Evolutionary conservation across 2,113 vertebrate species (phyloP).

Genomic region (Pituophis catenifer): DNA sequence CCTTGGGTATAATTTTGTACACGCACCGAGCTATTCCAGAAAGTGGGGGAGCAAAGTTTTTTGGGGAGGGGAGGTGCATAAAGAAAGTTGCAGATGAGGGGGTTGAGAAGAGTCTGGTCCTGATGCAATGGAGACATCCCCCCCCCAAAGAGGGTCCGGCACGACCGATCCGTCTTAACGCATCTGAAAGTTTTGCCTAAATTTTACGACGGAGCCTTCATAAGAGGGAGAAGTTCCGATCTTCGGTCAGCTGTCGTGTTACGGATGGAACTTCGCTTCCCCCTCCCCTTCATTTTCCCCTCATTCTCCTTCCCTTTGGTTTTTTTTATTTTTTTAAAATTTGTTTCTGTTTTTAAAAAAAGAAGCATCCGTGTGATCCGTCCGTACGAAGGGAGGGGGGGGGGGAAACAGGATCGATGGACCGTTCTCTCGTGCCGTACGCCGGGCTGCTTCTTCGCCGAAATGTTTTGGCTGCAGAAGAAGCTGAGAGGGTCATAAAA

Average conservation of each 20-base stretch:
- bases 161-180: neutral
- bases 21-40: neutral
- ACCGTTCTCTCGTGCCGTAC: neutral
- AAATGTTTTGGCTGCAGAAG: neutral
- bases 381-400: neutral
- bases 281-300: neutral
- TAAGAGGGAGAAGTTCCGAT: too few relatives aligned
- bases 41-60: slow-evolving; percentile 1
- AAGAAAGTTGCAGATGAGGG: neutral
- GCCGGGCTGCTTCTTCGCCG: neutral
- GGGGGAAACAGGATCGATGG: neutral
- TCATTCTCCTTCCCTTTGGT: neutral
- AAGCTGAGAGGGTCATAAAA: too few relatives aligned
- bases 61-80: neutral
- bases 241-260: neutral
- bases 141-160: neutral
- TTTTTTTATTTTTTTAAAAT: too few relatives aligned
- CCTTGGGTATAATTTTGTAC: too few relatives aligned
- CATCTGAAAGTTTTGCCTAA: neutral
- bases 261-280: neutral
- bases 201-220: neutral
- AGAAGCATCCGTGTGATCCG: neutral
- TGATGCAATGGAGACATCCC: neutral
- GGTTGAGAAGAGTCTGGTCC: neutral
- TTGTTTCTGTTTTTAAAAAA: neutral